Percentiles rank a stretch among this genome's conserved stretches.
Conservation (phyloP, 2,888 invertebrate genomes). For the Diachrysia chrysitis region DNA sequence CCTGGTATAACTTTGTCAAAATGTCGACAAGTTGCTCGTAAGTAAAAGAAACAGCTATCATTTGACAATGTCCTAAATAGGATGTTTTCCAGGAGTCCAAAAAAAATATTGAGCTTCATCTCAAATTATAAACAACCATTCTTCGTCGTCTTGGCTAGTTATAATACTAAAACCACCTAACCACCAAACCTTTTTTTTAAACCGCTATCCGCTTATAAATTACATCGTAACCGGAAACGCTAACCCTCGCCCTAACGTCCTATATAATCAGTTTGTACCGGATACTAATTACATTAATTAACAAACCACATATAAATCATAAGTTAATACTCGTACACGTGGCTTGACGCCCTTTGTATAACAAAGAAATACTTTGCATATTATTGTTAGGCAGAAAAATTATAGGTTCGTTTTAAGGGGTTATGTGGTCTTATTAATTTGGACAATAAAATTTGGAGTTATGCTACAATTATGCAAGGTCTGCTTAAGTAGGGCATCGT, state of each 20-base stretch:
- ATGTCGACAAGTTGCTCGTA: too few species aligned
- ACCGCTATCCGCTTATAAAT: constrained; percentile 28
- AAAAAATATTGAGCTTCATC: too few species aligned
- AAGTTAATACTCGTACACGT: constrained; percentile 21
- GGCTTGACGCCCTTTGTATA: constrained; percentile 42
- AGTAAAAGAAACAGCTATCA: too few species aligned
- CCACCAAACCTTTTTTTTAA: neutral
- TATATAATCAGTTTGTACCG: constrained; percentile 38
- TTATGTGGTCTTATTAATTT: neutral
- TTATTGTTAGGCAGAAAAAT: constrained; percentile 11
- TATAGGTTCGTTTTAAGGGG: constrained; percentile 19
- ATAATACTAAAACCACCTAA: too few species aligned
- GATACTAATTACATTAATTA: constrained; percentile 60
- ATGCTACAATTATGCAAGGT: too few species aligned
- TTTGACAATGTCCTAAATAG: too few species aligned
- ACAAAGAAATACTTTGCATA: constrained; percentile 41
- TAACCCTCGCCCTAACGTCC: constrained; percentile 50
- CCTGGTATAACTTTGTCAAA: too few species aligned
- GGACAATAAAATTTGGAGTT: too few species aligned
- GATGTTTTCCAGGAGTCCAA: too few species aligned
- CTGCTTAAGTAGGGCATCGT: too few species aligned
- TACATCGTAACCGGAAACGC: constrained; percentile 40
- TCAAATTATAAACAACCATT: too few species aligned
- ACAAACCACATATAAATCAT: constrained; percentile 33
- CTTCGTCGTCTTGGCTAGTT: too few species aligned